phyloP scores from a whole-genome alignment of 1,140 invertebrate genomes.

The Trissolcus basalis region DNA sequence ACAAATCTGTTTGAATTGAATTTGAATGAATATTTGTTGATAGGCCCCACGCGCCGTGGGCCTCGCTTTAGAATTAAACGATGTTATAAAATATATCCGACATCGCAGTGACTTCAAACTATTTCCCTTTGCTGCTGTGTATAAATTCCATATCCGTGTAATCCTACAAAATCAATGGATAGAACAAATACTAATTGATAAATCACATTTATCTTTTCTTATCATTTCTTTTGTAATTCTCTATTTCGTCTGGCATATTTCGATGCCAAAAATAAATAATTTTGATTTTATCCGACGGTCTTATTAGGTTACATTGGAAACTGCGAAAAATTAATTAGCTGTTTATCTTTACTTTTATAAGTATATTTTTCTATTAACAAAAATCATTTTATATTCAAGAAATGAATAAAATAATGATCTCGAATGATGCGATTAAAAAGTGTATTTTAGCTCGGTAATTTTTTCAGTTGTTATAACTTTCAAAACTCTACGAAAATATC shows the following conservation, averaged over 20 bases:
- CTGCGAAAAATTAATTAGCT: neutral
- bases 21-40: conserved; percentile 35
- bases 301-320: neutral
- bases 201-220: conserved; percentile 56
- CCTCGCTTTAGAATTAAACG: conserved; percentile 53
- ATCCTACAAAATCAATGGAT: conserved; percentile 51
- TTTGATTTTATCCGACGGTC: conserved; percentile 22
- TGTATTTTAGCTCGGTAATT: conserved; percentile 51
- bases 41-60: conserved; percentile 10
- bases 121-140: conserved; percentile 54
- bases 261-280: conserved; percentile 28
- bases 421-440: conserved; percentile 49
- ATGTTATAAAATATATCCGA: conserved; percentile 70
- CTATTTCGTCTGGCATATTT: conserved; percentile 1
- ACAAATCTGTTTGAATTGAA: conserved; percentile 30
- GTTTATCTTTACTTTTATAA: no score
- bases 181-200: conserved; percentile 53
- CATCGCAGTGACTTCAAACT: conserved; percentile 72
- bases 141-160: conserved; percentile 56
- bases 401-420: conserved; percentile 35
- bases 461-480: conserved; percentile 64
- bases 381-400: conserved; percentile 3
- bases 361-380: no score
- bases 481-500: conserved; percentile 71
- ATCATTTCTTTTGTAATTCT: conserved; percentile 7